Percentiles rank a stretch among this genome's conserved stretches.
These are phyloP conservation scores for Tretioscincus oriximinensis DNA, from an alignment of 2,113 vertebrate species.

Conservation along the genomic window DNA sequence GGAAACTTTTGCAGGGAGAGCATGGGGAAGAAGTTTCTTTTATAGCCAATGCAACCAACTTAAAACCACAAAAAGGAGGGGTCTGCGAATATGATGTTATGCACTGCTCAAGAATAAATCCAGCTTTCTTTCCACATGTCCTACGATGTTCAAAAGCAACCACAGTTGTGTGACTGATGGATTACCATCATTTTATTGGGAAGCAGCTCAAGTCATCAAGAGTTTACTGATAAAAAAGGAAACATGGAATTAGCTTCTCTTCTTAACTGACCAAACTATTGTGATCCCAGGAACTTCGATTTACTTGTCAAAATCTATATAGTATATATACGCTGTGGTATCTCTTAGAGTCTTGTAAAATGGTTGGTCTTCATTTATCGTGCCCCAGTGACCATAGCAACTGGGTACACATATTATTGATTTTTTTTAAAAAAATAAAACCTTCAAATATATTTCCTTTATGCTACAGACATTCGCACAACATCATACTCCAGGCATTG, in stretches of 20 bases:
- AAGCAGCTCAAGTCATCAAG: slow-evolving; percentile 31
- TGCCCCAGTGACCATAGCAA: slow-evolving; percentile 34
- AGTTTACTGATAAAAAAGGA: slow-evolving; percentile 22
- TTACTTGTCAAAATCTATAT: slow-evolving; percentile 31
- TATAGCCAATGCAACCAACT: slow-evolving; percentile 32
- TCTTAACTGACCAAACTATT: slow-evolving; percentile 33
- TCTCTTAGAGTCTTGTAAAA: slow-evolving; percentile 28
- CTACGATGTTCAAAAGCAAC: not conserved
- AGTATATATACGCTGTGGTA: not conserved
- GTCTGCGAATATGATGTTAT: slow-evolving; percentile 40
- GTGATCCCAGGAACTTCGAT: slow-evolving; percentile 26
- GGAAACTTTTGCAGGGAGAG: slow-evolving; percentile 10
- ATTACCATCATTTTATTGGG: slow-evolving; percentile 26
- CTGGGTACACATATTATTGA: not conserved
- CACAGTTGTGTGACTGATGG: slow-evolving; percentile 26
- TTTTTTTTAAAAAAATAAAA: slow-evolving; percentile 23
- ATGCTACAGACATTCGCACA: slow-evolving; percentile 21
- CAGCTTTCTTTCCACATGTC: slow-evolving; percentile 9
- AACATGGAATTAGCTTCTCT: not conserved
- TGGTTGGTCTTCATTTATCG: slow-evolving; percentile 34
- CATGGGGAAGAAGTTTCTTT: slow-evolving; percentile 13
- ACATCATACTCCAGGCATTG: slow-evolving; percentile 15
- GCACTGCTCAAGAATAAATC: not conserved
- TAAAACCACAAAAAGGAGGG: slow-evolving; percentile 11
- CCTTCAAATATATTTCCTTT: slow-evolving; percentile 38